phyloP scores from a whole-genome alignment of 2,797 vertebrate species.

The Xenopus petersii region DNA sequence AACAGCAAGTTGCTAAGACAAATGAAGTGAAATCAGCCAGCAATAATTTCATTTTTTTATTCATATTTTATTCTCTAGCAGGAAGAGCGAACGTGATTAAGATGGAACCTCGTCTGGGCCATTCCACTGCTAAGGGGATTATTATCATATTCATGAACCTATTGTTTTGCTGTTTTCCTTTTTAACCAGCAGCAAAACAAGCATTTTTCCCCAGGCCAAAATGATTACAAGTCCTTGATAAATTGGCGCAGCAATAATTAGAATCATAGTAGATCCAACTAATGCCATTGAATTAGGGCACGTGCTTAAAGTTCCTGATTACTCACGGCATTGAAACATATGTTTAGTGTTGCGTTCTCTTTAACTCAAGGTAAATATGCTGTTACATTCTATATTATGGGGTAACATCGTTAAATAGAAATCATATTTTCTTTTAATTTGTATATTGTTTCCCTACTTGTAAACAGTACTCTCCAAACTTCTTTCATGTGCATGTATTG shows the following conservation, averaged over 20 bases:
- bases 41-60: constrained; percentile 16
- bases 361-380: no score
- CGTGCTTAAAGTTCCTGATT: not conserved
- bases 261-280: constrained; percentile 18
- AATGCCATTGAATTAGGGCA: not conserved
- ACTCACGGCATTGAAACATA: no score
- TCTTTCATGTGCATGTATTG: no score
- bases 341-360: no score
- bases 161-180: constrained; percentile 17
- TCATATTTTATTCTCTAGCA: not conserved
- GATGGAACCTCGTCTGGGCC: constrained; percentile 2
- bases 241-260: constrained; percentile 11
- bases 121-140: constrained; percentile 10
- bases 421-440: no score
- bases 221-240: constrained; percentile 13
- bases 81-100: constrained; percentile 5
- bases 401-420: no score
- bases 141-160: constrained; percentile 37
- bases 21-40: not conserved
- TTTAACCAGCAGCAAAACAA: constrained; percentile 15
- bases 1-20: constrained; percentile 5
- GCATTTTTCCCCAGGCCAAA: constrained; percentile 20
- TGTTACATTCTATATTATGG: no score
- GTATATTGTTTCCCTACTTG: no score
- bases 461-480: no score